These are phyloP conservation scores for Alsophila aescularia DNA, from an alignment of 2,888 invertebrate genomes.

Conservation along the genomic window DNA sequence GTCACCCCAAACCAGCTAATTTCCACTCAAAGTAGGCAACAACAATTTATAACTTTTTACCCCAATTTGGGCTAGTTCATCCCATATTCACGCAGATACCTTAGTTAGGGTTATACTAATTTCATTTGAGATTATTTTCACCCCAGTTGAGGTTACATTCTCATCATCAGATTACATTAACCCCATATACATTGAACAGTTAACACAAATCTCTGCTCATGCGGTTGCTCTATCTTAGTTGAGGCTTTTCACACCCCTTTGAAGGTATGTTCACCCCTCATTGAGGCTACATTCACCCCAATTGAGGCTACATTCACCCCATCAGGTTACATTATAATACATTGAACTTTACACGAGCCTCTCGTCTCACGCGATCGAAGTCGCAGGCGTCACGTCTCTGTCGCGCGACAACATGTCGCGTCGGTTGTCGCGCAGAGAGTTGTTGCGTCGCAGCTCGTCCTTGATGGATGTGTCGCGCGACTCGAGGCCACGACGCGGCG, in stretches of 20 bases:
- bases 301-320: neutral
- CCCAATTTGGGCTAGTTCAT: neutral
- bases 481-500: slow-evolving; percentile 69
- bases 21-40: no score
- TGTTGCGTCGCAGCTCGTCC: slow-evolving; percentile 73
- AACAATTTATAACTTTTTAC: neutral
- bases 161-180: no score
- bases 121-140: no score
- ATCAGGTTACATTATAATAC: no score
- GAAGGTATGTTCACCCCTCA: slow-evolving; percentile 8
- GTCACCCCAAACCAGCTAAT: no score
- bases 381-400: slow-evolving; percentile 57
- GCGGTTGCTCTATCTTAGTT: no score
- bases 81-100: no score
- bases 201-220: no score
- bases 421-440: slow-evolving; percentile 69
- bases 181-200: no score
- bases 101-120: no score
- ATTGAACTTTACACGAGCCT: neutral
- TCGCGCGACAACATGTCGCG: slow-evolving; percentile 56
- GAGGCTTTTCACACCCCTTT: neutral
- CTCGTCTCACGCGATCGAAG: slow-evolving; percentile 67
- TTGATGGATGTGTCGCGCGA: slow-evolving; percentile 66
- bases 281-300: neutral
- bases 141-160: no score